Percentiles rank a stretch among this genome's conserved stretches.
phyloP scores from a whole-genome alignment of 2,797 vertebrate species.

The Artibeus jamaicensis region DNA sequence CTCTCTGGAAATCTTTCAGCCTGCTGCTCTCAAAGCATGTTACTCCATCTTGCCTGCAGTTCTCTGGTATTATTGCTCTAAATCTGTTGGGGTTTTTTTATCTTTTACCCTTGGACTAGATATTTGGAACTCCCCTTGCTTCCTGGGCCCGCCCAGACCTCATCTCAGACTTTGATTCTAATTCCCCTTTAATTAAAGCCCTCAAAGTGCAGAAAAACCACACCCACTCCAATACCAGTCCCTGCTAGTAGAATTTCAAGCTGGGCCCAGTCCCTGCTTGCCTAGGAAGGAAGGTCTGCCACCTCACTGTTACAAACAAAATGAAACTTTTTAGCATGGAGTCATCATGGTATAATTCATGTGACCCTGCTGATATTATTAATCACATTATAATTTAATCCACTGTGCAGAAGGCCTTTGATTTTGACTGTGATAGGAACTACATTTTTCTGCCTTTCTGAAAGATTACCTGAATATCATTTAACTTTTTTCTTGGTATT shows the following conservation, averaged over 20 bases:
- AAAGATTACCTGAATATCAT: not conserved
- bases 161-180: slow-evolving; percentile 51
- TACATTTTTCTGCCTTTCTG: slow-evolving; percentile 4
- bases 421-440: not conserved
- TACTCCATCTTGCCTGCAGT: not conserved
- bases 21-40: not conserved
- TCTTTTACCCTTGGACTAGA: not conserved
- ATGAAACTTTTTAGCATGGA: not conserved
- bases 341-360: not conserved
- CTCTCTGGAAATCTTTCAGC: not conserved
- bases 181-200: slow-evolving; percentile 58
- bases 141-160: slow-evolving; percentile 1
- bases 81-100: not conserved
- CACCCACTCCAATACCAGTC: not conserved
- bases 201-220: slow-evolving; percentile 51
- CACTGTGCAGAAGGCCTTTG: not conserved
- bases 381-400: slow-evolving; percentile 13
- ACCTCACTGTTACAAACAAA: not conserved
- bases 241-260: slow-evolving; percentile 33
- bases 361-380: not conserved
- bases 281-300: slow-evolving; percentile 11
- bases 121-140: not conserved
- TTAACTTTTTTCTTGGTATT: not conserved
- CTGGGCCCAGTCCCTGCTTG: slow-evolving; percentile 1
- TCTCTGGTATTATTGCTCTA: slow-evolving; percentile 12